phyloP scores from a whole-genome alignment of 2,888 invertebrate genomes.

The Ophioninae sp. region DNA sequence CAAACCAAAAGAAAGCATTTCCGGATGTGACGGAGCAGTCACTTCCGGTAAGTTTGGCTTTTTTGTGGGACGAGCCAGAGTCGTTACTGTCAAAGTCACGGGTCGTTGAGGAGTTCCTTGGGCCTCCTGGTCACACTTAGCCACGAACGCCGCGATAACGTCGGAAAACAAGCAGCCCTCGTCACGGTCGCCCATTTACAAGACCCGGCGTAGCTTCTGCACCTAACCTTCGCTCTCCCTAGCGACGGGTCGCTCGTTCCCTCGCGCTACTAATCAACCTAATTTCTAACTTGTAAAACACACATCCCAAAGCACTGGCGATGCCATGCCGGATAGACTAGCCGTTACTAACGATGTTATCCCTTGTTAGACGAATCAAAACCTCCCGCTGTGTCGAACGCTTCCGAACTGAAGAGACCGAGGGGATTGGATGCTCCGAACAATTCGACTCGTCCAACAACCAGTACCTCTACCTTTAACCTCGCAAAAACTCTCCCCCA shows the following conservation, averaged over 20 bases:
- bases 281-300: slow-evolving; percentile 81
- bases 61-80: no score
- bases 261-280: slow-evolving; percentile 79
- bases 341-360: slow-evolving; percentile 79
- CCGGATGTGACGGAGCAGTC: no score
- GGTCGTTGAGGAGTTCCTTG: slow-evolving; percentile 13
- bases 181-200: slow-evolving; percentile 9
- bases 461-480: slow-evolving; percentile 2
- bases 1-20: no score
- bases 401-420: slow-evolving; percentile 50
- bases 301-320: slow-evolving; percentile 74
- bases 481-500: slow-evolving; percentile 41
- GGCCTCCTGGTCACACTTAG: not conserved
- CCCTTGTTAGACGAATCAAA: slow-evolving; percentile 80
- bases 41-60: no score
- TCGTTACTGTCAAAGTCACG: no score
- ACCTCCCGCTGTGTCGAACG: slow-evolving; percentile 71
- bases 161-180: slow-evolving; percentile 28
- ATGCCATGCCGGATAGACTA: slow-evolving; percentile 45
- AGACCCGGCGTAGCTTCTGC: slow-evolving; percentile 39
- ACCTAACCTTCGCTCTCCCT: slow-evolving; percentile 51
- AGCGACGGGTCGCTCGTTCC: slow-evolving; percentile 64
- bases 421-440: slow-evolving; percentile 44
- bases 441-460: slow-evolving; percentile 38
- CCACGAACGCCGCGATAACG: slow-evolving; percentile 36